Percentiles rank a stretch among this genome's conserved stretches.
phyloP scores from a whole-genome alignment of 2,113 vertebrate species.

The Ailurus styani region DNA sequence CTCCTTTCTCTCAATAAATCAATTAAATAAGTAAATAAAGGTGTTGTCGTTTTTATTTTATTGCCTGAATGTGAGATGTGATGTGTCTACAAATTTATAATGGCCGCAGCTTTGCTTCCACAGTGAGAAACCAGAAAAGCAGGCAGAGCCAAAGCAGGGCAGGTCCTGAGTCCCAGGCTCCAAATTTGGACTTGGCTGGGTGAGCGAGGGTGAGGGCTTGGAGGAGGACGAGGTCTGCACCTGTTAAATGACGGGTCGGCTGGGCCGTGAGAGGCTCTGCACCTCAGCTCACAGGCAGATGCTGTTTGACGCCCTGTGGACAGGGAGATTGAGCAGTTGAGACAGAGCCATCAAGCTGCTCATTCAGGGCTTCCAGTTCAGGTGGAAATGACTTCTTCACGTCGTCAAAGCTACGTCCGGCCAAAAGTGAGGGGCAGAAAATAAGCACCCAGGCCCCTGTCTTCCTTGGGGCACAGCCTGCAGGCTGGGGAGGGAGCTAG shows the following conservation, averaged over 20 bases:
- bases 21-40: not conserved
- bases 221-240: not conserved
- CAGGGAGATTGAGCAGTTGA: not conserved
- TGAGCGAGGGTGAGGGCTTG: accelerated
- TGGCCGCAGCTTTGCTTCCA: no score
- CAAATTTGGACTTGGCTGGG: not conserved
- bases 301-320: accelerated
- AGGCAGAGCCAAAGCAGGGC: accelerated
- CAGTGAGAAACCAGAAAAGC: accelerated
- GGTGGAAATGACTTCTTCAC: not conserved
- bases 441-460: not conserved
- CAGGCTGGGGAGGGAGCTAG: not conserved
- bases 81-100: not conserved
- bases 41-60: not conserved
- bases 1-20: not conserved
- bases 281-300: accelerated
- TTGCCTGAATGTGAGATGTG: not conserved
- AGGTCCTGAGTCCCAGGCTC: no score
- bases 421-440: not conserved
- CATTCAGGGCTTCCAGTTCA: not conserved
- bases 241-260: accelerated
- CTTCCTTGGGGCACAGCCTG: not conserved
- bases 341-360: not conserved
- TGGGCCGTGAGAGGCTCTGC: accelerated
- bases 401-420: not conserved